Evolutionary conservation across 2,113 vertebrate species (phyloP).

Genomic region (Platysteira castanea): DNA sequence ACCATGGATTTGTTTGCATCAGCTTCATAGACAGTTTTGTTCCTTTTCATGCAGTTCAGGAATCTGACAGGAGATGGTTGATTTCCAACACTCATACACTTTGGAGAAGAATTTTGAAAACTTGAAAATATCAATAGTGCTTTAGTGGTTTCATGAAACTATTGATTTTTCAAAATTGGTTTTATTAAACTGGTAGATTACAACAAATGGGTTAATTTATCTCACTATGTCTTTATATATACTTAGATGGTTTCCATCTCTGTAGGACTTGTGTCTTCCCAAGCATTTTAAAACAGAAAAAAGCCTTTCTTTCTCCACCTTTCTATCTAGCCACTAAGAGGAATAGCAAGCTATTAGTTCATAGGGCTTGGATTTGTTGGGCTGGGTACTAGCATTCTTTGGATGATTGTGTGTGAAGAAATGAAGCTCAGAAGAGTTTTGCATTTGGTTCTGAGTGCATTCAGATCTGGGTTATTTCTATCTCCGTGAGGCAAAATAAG

Average conservation of each 20-base stretch:
- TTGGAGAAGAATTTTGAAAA: neutral
- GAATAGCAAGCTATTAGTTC: neutral
- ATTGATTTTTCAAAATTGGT: neutral
- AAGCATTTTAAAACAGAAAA: constrained; percentile 35
- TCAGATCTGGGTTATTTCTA: neutral
- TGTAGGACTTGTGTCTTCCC: neutral
- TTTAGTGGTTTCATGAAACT: neutral
- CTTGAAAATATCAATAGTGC: neutral
- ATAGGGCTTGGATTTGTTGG: neutral
- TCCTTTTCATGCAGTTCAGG: neutral
- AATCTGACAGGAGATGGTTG: neutral
- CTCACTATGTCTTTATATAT: neutral
- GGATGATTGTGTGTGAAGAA: neutral
- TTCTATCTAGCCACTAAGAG: neutral
- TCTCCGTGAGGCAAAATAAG: neutral
- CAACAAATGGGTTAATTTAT: constrained; percentile 40
- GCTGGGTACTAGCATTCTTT: neutral
- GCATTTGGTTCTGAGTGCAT: neutral
- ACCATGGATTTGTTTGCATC: neutral
- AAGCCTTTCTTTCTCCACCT: neutral
- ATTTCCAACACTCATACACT: neutral
- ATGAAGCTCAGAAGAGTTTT: neutral
- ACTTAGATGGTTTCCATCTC: neutral
- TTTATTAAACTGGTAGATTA: neutral
- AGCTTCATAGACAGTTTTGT: neutral